Percentiles rank a stretch among this genome's conserved stretches.
Conservation (phyloP, 2,888 invertebrate genomes). For the Ctenicera cuprea region DNA sequence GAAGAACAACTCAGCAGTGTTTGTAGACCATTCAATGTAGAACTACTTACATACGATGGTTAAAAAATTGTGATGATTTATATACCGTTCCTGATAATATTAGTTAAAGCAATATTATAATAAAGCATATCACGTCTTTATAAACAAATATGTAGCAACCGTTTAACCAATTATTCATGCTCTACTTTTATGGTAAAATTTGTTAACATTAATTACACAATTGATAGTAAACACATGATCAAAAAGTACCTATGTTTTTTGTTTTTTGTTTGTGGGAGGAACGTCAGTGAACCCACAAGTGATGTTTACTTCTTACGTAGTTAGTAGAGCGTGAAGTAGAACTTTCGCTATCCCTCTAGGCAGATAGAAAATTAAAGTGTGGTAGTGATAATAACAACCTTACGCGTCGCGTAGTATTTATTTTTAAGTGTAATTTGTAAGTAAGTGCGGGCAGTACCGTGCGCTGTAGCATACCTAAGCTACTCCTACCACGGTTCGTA, state of each 20-base stretch:
- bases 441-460: too few species aligned
- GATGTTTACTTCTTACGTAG: conserved; percentile 28
- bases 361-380: conserved; percentile 37
- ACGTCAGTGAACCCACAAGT: conserved; percentile 35
- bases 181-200: neutral
- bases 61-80: too few species aligned
- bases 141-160: neutral
- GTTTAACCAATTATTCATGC: neutral
- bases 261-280: conserved; percentile 14
- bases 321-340: conserved; percentile 40
- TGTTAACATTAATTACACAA: neutral
- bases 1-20: too few species aligned
- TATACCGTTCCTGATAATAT: too few species aligned
- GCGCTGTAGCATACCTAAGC: too few species aligned
- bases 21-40: too few species aligned
- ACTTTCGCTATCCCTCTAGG: conserved; percentile 40
- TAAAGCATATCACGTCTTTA: too few species aligned
- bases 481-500: too few species aligned
- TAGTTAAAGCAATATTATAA: too few species aligned
- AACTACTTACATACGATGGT: too few species aligned
- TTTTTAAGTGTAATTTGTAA: neutral
- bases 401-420: neutral
- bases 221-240: conserved; percentile 22
- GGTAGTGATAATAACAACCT: conserved; percentile 12
- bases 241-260: conserved; percentile 30